Conservation (phyloP, 2,797 vertebrate species). For the Lagorchestes hirsutus region DNA sequence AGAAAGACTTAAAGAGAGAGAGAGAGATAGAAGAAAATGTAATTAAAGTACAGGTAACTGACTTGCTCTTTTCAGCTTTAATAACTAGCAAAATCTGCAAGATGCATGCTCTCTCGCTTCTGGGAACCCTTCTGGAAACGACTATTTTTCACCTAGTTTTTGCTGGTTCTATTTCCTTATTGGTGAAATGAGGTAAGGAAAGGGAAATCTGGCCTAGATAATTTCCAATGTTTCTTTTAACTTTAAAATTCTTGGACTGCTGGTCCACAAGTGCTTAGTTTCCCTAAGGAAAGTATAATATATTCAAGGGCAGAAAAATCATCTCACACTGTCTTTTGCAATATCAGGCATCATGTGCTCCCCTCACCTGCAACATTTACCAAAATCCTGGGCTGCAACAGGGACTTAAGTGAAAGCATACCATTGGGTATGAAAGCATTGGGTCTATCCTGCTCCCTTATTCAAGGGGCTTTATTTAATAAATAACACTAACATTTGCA, state of each 20-base stretch:
- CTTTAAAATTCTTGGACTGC: background rate
- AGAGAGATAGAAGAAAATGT: background rate
- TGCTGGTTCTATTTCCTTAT: background rate
- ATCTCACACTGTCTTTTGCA: background rate
- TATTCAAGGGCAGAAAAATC: background rate
- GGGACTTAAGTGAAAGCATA: background rate
- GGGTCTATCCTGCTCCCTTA: background rate
- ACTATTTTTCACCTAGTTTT: background rate
- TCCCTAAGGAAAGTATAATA: background rate
- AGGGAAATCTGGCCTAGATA: background rate
- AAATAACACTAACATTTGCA: background rate
- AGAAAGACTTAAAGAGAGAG: background rate
- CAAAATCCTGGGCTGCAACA: background rate
- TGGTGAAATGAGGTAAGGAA: background rate
- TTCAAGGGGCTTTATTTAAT: background rate
- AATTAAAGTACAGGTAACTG: slow-evolving; percentile 11
- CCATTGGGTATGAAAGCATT: background rate
- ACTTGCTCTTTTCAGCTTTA: slow-evolving; percentile 7
- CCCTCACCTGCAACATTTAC: background rate
- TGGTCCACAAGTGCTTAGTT: background rate
- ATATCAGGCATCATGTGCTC: background rate
- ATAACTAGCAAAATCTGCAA: background rate
- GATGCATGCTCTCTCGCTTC: background rate
- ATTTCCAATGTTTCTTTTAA: background rate
- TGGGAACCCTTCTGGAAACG: background rate